phyloP scores from a whole-genome alignment of 1,140 invertebrate genomes.

The Drosophila santomea region DNA sequence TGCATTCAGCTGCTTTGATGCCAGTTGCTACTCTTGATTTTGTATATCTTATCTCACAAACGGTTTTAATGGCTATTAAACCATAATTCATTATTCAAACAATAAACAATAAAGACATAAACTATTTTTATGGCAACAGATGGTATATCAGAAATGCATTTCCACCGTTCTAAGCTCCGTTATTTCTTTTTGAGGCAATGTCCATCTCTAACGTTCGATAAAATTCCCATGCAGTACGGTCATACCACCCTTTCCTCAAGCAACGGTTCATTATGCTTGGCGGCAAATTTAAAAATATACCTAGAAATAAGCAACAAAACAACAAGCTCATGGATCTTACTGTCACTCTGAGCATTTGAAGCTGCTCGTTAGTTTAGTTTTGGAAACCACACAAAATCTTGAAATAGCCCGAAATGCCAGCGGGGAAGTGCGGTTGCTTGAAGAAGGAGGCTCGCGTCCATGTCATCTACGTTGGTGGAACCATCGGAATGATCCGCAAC shows the following conservation, averaged over 20 bases:
- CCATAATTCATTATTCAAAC: no score
- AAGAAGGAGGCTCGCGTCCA: constrained; percentile 87
- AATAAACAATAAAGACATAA: no score
- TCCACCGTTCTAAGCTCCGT: neutral
- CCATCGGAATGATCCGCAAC: constrained; percentile 94
- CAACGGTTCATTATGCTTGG: constrained; percentile 20
- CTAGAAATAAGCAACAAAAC: neutral
- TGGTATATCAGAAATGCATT: no score
- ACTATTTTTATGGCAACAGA: no score
- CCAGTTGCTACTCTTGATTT: neutral
- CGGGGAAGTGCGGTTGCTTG: constrained; percentile 9
- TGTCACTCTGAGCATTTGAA: neutral
- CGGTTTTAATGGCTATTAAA: no score
- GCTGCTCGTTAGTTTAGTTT: neutral
- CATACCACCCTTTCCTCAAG: neutral
- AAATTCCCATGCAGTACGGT: neutral
- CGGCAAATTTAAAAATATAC: neutral
- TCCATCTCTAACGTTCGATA: neutral
- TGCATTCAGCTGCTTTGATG: neutral
- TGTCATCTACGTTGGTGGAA: constrained; percentile 94
- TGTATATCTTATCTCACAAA: neutral
- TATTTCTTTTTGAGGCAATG: neutral
- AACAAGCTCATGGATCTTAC: neutral
- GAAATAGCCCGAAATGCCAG: constrained; percentile 20
- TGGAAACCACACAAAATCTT: constrained; percentile 2